These are phyloP conservation scores for Brachyrhaphis roseni DNA, from an alignment of 2,797 vertebrate genomes.

Conservation along the genomic window DNA sequence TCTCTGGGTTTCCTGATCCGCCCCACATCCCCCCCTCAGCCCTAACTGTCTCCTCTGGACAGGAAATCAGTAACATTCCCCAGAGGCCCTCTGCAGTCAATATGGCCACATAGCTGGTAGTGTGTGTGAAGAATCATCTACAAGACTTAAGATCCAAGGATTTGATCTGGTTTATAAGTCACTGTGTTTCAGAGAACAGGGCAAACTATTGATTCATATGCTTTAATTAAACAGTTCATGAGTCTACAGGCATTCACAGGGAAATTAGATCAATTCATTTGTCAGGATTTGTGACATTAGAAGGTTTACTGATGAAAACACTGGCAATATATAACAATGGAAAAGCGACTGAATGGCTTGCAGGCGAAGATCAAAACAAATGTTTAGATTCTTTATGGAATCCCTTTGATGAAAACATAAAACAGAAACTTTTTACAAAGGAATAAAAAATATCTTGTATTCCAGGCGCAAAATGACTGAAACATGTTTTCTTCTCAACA, in stretches of 20 bases:
- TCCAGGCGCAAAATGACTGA: not conserved
- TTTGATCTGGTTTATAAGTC: not conserved
- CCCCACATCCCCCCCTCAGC: not conserved
- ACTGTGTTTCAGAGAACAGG: not conserved
- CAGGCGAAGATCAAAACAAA: not conserved
- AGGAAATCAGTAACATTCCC: slow-evolving; percentile 46
- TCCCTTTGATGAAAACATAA: not conserved
- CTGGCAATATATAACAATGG: not conserved
- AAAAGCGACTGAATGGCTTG: not conserved
- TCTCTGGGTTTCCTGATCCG: slow-evolving; percentile 11
- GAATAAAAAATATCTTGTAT: not conserved
- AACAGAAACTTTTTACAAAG: not conserved
- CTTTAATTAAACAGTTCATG: not conserved
- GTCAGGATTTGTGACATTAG: not conserved
- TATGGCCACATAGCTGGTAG: slow-evolving; percentile 1
- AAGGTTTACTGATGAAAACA: not conserved
- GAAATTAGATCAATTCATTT: not conserved
- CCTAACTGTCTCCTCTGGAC: slow-evolving; percentile 24
- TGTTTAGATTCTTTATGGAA: not conserved
- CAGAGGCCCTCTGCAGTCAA: slow-evolving; percentile 20
- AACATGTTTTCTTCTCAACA: not conserved
- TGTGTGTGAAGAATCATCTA: not conserved
- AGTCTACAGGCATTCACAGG: not conserved
- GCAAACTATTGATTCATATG: not conserved
- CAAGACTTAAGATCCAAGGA: not conserved